phyloP scores from a whole-genome alignment of 1,140 invertebrate species.

The Anastatus disparis region DNA sequence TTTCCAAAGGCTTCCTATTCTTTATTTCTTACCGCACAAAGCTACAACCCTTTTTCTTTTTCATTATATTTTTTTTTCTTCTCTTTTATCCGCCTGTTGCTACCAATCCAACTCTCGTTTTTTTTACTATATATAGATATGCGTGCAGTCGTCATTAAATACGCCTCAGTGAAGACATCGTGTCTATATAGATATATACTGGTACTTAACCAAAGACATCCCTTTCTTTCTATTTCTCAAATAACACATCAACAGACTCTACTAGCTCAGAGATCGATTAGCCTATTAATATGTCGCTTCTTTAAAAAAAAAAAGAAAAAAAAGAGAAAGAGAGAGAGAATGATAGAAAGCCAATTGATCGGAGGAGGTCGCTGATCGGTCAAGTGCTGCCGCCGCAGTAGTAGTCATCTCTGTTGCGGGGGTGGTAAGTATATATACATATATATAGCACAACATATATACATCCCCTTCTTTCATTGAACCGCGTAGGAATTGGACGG shows the following conservation, averaged over 20 bases:
- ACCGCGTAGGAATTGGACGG: slow-evolving; percentile 7
- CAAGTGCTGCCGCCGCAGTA: slow-evolving; percentile 1
- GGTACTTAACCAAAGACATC: too few species aligned
- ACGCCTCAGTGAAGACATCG: not conserved
- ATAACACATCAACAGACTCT: not conserved
- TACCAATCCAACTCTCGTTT: not conserved
- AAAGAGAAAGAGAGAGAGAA: slow-evolving; percentile 27
- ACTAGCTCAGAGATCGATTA: slow-evolving; percentile 21
- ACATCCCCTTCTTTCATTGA: too few species aligned
- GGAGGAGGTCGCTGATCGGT: slow-evolving; percentile 40
- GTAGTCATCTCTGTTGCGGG: too few species aligned
- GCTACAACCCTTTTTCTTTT: not conserved
- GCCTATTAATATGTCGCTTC: slow-evolving; percentile 17
- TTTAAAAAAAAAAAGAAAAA: not conserved
- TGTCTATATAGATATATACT: too few species aligned
- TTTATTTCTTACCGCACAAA: too few species aligned
- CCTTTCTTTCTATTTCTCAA: too few species aligned
- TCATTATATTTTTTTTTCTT: too few species aligned
- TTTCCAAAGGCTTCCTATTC: too few species aligned
- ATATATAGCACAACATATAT: too few species aligned
- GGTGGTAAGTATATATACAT: too few species aligned
- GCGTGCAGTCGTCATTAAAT: not conserved
- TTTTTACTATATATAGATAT: too few species aligned
- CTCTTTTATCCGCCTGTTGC: slow-evolving; percentile 31
- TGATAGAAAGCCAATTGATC: too few species aligned